Conservation (phyloP, 1,140 invertebrate species). For the Ceratoteleas bidentatus region DNA sequence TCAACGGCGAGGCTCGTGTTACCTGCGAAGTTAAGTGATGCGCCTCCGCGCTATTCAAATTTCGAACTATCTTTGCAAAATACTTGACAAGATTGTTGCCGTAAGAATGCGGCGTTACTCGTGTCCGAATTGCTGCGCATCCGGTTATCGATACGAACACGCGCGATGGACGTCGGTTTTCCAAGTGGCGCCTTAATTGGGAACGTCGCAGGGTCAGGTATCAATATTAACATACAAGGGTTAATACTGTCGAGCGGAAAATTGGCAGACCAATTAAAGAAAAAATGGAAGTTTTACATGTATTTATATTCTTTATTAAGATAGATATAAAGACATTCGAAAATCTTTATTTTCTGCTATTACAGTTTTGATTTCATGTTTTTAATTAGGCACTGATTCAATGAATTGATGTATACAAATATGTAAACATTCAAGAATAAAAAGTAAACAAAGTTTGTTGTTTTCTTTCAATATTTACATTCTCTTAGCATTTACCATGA, state of each 20-base stretch:
- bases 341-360: too few relatives aligned
- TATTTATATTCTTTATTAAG: too few relatives aligned
- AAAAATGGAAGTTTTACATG: too few relatives aligned
- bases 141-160: slow-evolving; percentile 28
- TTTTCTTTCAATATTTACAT: too few relatives aligned
- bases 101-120: neutral
- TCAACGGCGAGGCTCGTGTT: slow-evolving; percentile 13
- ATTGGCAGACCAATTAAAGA: too few relatives aligned
- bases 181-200: slow-evolving; percentile 43
- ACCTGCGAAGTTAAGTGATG: slow-evolving; percentile 27
- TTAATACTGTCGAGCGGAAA: slow-evolving; percentile 8
- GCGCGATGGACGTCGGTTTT: slow-evolving; percentile 13
- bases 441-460: too few relatives aligned
- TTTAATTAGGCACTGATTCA: too few relatives aligned
- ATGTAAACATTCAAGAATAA: too few relatives aligned
- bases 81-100: slow-evolving; percentile 28
- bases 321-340: too few relatives aligned
- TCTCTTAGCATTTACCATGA: too few relatives aligned
- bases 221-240: slow-evolving; percentile 34
- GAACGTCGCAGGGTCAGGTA: slow-evolving; percentile 27
- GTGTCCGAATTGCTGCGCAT: neutral
- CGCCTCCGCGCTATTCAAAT: slow-evolving; percentile 14
- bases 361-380: too few relatives aligned
- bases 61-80: slow-evolving; percentile 26
- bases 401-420: too few relatives aligned